Conservation (phyloP, 2,797 vertebrate genomes). For the Acanthis flammea region DNA sequence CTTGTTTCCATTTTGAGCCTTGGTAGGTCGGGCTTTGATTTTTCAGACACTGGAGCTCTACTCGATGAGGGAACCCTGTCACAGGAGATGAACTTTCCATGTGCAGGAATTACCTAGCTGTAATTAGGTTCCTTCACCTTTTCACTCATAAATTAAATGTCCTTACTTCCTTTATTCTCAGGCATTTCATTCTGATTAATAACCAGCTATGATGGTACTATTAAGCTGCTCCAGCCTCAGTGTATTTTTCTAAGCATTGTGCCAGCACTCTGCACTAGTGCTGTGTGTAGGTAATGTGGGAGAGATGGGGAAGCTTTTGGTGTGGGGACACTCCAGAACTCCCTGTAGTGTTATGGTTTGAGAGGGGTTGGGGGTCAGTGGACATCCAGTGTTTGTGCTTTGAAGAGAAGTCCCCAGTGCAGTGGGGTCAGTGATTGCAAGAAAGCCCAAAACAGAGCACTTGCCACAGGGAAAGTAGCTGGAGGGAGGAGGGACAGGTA, state of each 20-base stretch:
- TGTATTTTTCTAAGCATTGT: neutral
- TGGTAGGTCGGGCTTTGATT: neutral
- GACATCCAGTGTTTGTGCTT: accelerated
- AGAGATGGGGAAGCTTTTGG: neutral
- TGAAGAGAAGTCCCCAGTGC: too few species aligned
- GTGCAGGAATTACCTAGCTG: neutral
- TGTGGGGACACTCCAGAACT: neutral
- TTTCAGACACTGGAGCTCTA: neutral
- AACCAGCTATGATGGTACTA: neutral
- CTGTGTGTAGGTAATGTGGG: neutral
- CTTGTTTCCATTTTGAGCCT: neutral
- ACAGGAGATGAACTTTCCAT: neutral
- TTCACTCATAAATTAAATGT: neutral
- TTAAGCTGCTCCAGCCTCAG: neutral
- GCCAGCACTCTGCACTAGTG: neutral
- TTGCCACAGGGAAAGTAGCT: neutral
- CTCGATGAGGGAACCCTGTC: neutral
- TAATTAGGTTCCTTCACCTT: neutral
- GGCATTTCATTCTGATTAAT: neutral
- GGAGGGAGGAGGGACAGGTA: neutral
- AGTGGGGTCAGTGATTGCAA: accelerated
- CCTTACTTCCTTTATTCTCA: neutral
- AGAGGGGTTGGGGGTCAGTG: accelerated
- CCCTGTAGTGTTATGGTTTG: accelerated
- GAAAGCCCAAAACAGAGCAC: neutral